Evolutionary conservation across 2,113 vertebrate species (phyloP), one percentile per base, ranked within the genome.

Genomic region (Tetrax tetrax): DNA sequence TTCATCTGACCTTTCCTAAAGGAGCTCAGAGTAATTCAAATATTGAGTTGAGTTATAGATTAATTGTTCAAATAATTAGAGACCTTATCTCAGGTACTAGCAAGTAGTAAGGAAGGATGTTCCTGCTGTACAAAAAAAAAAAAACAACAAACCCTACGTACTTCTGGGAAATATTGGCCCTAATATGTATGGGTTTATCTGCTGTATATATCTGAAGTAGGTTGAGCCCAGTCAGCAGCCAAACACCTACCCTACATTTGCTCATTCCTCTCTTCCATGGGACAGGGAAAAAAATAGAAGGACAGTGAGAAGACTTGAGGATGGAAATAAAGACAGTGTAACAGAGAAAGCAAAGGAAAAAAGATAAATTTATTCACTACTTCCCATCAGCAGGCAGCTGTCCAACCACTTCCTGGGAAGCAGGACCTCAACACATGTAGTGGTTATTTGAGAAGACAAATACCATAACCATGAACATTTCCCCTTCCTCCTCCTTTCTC

Each of bases 391-490:
- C 15, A 61, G 20, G 22, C 3, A 60, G 12, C 51, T 10, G 14
- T 45, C 10, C 29, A 31, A 14, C 6, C 7, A 10, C 17, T 35
- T 69, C 18, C 45, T 68, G n/a, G 10, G 35, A 88, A 84, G 14
- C 27, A n/a, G 20, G 7, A 14, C 23, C 35, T 90, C 14, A n/a
- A 13, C 31, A 19, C 0, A 0, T 22, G 3, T 24, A 37, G 51
- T 7, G 6, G 33, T 31, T 69, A 48, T 11, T 57, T 33, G 28
- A 43, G 41, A 43, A 43, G 41, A 43, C 41, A 43, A 43, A 43
- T 43, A 43, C 6, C 41, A 43, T 43, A 43, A 43, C 15, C 41
- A 43, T 43, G 41, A 43, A 43, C 41, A 43, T 16, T 43, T 43
- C 41, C 41, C 41, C 14, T 43, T 15, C 14, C 41, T 43, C 41